Conservation (phyloP, 2,113 vertebrate genomes). For the Okapia johnstoni region DNA sequence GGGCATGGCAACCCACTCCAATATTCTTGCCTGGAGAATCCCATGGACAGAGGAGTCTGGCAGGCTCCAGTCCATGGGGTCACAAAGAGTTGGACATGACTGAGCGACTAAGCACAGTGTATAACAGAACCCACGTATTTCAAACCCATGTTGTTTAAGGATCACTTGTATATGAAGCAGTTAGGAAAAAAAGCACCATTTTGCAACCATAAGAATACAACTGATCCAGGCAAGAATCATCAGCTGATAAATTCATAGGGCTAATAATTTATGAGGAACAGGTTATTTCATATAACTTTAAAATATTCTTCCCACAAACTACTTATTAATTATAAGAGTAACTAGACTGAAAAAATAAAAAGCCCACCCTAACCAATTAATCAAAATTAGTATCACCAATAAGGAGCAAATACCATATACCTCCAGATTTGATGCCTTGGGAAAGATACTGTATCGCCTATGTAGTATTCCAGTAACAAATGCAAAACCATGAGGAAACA, state of each 20-base stretch:
- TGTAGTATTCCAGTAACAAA: neutral
- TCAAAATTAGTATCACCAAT: neutral
- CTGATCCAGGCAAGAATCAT: neutral
- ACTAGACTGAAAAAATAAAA: neutral
- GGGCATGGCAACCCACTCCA: neutral
- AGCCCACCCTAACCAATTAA: neutral
- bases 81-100: neutral
- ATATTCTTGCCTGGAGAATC: neutral
- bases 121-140: neutral
- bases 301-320: neutral
- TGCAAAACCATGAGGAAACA: neutral
- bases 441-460: neutral
- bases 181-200: neutral
- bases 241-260: neutral
- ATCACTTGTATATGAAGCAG: neutral
- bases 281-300: neutral
- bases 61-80: neutral
- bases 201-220: conserved; percentile 1
- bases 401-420: neutral
- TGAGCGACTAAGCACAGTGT: neutral
- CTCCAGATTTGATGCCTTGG: neutral
- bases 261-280: neutral
- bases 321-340: conserved; percentile 1
- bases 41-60: neutral
- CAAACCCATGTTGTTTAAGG: neutral